Percentiles rank a stretch among this genome's conserved stretches.
phyloP scores from a whole-genome alignment of 2,888 invertebrate genomes.

The Stegophylla sp. region DNA sequence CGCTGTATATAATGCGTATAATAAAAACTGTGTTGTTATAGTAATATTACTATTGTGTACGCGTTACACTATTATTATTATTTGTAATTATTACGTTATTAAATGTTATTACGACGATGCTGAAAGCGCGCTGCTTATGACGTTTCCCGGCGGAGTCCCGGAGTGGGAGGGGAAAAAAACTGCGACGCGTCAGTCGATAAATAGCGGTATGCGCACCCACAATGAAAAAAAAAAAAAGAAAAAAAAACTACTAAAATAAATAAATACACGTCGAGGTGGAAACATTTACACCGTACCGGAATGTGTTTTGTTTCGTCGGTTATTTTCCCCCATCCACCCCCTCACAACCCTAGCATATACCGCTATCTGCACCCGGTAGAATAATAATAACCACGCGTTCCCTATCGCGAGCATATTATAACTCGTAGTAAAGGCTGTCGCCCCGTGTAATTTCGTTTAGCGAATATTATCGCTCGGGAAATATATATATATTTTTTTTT shows the following conservation, averaged over 20 bases:
- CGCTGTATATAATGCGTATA: too few species aligned
- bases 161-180: neutral
- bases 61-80: too few species aligned
- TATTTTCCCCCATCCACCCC: neutral
- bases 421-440: constrained; percentile 36
- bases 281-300: constrained; percentile 15
- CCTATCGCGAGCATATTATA: too few species aligned
- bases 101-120: neutral
- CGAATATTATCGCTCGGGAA: constrained; percentile 19
- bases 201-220: neutral
- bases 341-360: too few species aligned
- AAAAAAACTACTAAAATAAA: too few species aligned
- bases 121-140: neutral
- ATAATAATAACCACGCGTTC: neutral
- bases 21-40: too few species aligned
- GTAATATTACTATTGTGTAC: too few species aligned
- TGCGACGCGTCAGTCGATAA: neutral
- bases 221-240: neutral
- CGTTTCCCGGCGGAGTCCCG: neutral
- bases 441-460: constrained; percentile 15
- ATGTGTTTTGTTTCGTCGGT: neutral
- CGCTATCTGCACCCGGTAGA: neutral
- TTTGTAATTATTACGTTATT: too few species aligned
- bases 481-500: constrained; percentile 38
- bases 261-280: neutral